Evolutionary conservation across 2,888 invertebrate species (phyloP).

Genomic region (Drosophila meridionalis): DNA sequence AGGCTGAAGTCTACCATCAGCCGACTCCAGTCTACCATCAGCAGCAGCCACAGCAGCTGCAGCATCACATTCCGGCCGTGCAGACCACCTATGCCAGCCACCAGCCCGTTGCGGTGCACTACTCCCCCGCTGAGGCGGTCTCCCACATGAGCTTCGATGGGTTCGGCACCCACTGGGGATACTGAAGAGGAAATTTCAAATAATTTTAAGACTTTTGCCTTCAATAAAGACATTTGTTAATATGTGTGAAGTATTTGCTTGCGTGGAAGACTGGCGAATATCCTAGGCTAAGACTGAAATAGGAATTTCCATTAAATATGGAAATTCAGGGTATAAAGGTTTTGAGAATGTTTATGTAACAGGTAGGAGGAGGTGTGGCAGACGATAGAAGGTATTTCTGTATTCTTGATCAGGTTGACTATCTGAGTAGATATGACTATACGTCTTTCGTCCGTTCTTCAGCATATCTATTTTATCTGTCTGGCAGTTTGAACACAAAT

Average conservation of each 20-base stretch:
- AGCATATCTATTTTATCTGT: too few species aligned
- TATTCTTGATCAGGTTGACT: too few species aligned
- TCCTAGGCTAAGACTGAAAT: neutral
- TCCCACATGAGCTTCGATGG: constrained; percentile 89
- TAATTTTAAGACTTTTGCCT: constrained; percentile 16
- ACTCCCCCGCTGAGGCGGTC: constrained; percentile 87
- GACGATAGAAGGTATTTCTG: too few species aligned
- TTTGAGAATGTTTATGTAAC: neutral
- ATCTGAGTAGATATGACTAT: too few species aligned
- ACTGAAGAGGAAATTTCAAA: constrained; percentile 83
- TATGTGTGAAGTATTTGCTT: neutral
- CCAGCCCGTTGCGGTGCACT: constrained; percentile 80
- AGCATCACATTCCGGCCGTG: constrained; percentile 60
- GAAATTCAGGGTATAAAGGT: too few species aligned
- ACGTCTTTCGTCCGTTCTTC: too few species aligned
- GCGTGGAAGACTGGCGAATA: neutral
- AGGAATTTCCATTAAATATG: too few species aligned
- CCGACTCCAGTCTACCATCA: constrained; percentile 61
- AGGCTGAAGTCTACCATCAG: constrained; percentile 58
- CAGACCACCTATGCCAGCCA: constrained; percentile 79
- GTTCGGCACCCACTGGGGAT: constrained; percentile 88
- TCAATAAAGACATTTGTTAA: constrained; percentile 18
- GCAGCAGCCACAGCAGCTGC: constrained; percentile 19
- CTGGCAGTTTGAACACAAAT: too few species aligned
- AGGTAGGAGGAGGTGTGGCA: neutral